These are phyloP conservation scores for Dryocosmus kuriphilus DNA, from an alignment of 2,888 invertebrate species.

Conservation along the genomic window DNA sequence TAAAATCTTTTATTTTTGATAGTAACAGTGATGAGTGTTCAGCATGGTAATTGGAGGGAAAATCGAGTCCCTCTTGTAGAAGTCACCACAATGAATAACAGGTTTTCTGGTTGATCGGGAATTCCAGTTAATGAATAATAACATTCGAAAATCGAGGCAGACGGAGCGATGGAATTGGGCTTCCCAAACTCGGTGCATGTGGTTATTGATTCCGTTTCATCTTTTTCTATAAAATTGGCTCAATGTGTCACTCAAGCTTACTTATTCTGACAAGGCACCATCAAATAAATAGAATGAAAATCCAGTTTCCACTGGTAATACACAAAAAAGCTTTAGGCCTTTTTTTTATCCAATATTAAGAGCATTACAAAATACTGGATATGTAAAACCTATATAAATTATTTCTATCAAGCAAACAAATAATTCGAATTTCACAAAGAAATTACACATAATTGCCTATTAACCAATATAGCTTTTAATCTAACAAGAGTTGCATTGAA, in stretches of 20 bases:
- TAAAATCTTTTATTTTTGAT: background rate
- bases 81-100: conserved; percentile 25
- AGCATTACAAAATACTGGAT: no score
- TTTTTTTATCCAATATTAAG: no score
- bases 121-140: conserved; percentile 27
- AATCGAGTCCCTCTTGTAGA: background rate
- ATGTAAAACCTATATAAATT: no score
- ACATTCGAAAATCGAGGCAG: conserved; percentile 25
- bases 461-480: no score
- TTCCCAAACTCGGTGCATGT: background rate
- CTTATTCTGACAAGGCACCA: background rate
- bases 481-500: no score
- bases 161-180: conserved; percentile 1
- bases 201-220: conserved; percentile 19
- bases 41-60: background rate
- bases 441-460: no score
- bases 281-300: background rate
- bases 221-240: conserved; percentile 6
- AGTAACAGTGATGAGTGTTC: background rate
- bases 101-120: background rate
- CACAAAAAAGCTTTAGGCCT: background rate
- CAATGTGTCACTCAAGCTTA: conserved; percentile 25
- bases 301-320: background rate
- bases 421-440: no score
- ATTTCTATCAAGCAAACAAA: no score